Evolutionary conservation across 1,140 invertebrate species (phyloP).

Genomic region (Drosophila serrata): DNA sequence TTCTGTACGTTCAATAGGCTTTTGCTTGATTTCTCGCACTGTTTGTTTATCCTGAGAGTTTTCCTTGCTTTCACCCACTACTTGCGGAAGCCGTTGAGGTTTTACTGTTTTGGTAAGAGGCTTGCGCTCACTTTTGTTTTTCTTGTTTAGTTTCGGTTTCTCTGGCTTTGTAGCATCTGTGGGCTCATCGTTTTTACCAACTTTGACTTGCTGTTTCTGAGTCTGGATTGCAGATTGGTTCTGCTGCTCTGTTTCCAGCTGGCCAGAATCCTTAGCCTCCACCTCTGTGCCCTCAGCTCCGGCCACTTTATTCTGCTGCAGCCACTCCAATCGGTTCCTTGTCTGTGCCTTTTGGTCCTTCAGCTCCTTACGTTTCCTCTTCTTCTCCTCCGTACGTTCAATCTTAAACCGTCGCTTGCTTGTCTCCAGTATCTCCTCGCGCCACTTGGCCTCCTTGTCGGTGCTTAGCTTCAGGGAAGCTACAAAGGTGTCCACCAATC

Average conservation of each 20-base stretch:
- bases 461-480: slow-evolving; percentile 44
- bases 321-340: slow-evolving; percentile 72
- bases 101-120: neutral
- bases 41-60: neutral
- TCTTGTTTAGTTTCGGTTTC: neutral
- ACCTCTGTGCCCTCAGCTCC: neutral
- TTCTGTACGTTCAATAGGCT: neutral
- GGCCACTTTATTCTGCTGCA: slow-evolving; percentile 53
- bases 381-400: slow-evolving; percentile 60
- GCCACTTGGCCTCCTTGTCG: slow-evolving; percentile 60
- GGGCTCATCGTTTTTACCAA: neutral
- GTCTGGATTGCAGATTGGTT: neutral
- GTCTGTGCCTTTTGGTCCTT: slow-evolving; percentile 67
- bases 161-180: neutral
- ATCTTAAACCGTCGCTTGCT: slow-evolving; percentile 71
- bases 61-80: neutral
- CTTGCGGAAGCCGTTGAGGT: neutral
- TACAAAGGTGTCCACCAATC: slow-evolving; percentile 54
- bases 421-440: slow-evolving; percentile 63
- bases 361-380: slow-evolving; percentile 57
- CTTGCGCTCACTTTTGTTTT: neutral
- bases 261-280: neutral
- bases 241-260: neutral
- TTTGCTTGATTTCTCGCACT: neutral
- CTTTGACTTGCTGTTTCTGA: neutral